phyloP scores from a whole-genome alignment of 2,888 invertebrate species.

The Lasioglossum malachurum region DNA sequence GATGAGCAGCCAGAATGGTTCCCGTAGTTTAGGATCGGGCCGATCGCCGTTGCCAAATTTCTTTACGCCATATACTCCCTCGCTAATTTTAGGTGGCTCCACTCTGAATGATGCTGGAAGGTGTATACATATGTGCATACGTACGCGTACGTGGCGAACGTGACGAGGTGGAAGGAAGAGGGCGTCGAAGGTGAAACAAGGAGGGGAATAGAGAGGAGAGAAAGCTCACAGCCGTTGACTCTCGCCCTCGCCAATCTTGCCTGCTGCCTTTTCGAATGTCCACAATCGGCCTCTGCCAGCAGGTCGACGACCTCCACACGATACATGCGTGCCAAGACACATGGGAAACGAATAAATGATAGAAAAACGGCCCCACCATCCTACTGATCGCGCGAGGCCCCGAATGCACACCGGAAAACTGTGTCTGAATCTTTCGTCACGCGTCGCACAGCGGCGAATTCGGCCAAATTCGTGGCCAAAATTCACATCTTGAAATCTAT shows the following conservation, averaged over 20 bases:
- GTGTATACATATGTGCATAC: slow-evolving; percentile 26
- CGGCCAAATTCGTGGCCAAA: no score
- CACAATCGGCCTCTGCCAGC: slow-evolving; percentile 63
- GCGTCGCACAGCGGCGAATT: no score
- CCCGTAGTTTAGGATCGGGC: slow-evolving; percentile 22
- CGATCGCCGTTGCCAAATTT: slow-evolving; percentile 69
- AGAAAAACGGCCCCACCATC: slow-evolving; percentile 17
- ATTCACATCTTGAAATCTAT: no score
- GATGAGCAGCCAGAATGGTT: slow-evolving; percentile 9
- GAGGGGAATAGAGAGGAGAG: slow-evolving; percentile 27
- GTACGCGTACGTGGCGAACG: slow-evolving; percentile 29
- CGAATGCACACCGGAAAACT: background rate
- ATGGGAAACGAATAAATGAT: slow-evolving; percentile 27
- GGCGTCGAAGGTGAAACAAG: slow-evolving; percentile 28
- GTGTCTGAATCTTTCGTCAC: background rate
- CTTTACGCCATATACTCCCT: slow-evolving; percentile 67
- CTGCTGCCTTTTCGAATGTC: slow-evolving; percentile 68
- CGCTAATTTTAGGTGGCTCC: slow-evolving; percentile 75
- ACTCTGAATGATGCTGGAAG: slow-evolving; percentile 63
- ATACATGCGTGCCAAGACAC: slow-evolving; percentile 52
- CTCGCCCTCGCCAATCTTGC: slow-evolving; percentile 68
- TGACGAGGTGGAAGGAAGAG: slow-evolving; percentile 50
- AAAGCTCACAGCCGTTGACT: slow-evolving; percentile 40
- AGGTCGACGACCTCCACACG: slow-evolving; percentile 65
- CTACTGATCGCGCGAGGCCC: background rate